Evolutionary conservation across 2,113 vertebrate genomes (phyloP).

Genomic region (Cebidichthys violaceus): DNA sequence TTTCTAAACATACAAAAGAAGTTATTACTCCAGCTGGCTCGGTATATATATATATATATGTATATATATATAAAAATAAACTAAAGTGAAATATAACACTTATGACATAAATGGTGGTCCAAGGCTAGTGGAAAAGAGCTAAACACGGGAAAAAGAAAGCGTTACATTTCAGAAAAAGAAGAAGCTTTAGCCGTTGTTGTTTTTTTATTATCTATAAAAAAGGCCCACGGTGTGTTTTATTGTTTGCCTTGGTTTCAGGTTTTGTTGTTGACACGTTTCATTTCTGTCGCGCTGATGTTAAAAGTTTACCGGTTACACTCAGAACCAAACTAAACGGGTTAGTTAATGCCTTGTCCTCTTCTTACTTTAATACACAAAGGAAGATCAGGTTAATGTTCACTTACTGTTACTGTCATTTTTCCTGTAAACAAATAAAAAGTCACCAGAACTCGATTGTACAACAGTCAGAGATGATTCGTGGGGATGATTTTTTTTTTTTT

Average conservation of each 20-base stretch:
- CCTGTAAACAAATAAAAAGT: constrained; percentile 86
- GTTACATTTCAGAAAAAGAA: constrained; percentile 88
- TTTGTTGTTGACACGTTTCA: constrained; percentile 83
- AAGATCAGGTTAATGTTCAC: constrained; percentile 64
- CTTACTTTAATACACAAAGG: constrained; percentile 82
- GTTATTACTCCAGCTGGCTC: constrained; percentile 92
- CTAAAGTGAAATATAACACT: constrained; percentile 94
- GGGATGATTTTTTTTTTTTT: neutral
- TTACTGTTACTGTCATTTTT: constrained; percentile 59
- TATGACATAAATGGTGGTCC: constrained; percentile 92
- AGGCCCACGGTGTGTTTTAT: constrained; percentile 88
- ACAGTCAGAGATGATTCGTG: constrained; percentile 82
- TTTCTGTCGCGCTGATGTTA: constrained; percentile 81
- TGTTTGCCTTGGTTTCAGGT: constrained; percentile 79
- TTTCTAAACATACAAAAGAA: constrained; percentile 80
- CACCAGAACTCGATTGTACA: constrained; percentile 92
- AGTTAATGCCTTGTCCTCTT: constrained; percentile 83
- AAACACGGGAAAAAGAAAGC: constrained; percentile 88
- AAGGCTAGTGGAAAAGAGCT: constrained; percentile 87
- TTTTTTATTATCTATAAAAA: constrained; percentile 84
- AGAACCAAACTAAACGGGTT: constrained; percentile 77
- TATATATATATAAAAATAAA: constrained; percentile 90
- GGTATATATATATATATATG: constrained; percentile 89
- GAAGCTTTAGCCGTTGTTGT: constrained; percentile 84
- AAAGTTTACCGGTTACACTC: constrained; percentile 81